Evolutionary conservation across 2,113 vertebrate genomes (phyloP).

Genomic region (Forbesichthys papilliferus): DNA sequence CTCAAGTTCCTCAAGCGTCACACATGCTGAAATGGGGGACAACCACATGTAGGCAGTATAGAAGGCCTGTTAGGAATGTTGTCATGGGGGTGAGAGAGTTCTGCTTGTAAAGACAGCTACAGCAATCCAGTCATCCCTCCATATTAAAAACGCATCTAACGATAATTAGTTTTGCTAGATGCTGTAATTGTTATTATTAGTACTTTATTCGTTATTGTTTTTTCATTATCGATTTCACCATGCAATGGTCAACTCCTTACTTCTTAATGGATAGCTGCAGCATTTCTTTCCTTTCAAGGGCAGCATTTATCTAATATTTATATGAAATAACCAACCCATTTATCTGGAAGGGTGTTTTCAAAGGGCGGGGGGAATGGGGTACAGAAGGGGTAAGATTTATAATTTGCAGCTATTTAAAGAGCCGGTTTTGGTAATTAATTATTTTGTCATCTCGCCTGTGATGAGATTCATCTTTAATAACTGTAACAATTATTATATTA

Average conservation of each 20-base stretch:
- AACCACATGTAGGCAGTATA: background rate
- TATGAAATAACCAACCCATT: slow-evolving; percentile 74
- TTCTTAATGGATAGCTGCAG: slow-evolving; percentile 56
- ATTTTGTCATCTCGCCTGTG: slow-evolving; percentile 80
- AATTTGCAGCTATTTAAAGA: slow-evolving; percentile 83
- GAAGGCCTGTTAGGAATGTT: background rate
- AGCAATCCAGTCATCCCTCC: background rate
- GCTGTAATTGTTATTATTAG: background rate
- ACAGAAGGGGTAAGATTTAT: slow-evolving; percentile 52
- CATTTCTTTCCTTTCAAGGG: slow-evolving; percentile 67
- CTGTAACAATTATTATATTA: slow-evolving; percentile 83
- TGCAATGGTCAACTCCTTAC: slow-evolving; percentile 25
- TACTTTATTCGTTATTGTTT: slow-evolving; percentile 8
- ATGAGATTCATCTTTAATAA: slow-evolving; percentile 85
- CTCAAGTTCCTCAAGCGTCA: background rate
- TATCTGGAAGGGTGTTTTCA: slow-evolving; percentile 71
- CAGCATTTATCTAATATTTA: slow-evolving; percentile 75
- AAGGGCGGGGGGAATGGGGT: slow-evolving; percentile 14
- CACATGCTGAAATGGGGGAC: background rate
- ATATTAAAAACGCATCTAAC: slow-evolving; percentile 1
- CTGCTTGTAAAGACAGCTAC: background rate
- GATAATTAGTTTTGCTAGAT: slow-evolving; percentile 9
- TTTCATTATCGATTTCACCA: slow-evolving; percentile 32
- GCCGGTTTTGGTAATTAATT: slow-evolving; percentile 79
- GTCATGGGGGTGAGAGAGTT: background rate